Base-by-base conservation (phyloP, 1,140 invertebrate species). In the Anadara kagoshimensis region DNA sequence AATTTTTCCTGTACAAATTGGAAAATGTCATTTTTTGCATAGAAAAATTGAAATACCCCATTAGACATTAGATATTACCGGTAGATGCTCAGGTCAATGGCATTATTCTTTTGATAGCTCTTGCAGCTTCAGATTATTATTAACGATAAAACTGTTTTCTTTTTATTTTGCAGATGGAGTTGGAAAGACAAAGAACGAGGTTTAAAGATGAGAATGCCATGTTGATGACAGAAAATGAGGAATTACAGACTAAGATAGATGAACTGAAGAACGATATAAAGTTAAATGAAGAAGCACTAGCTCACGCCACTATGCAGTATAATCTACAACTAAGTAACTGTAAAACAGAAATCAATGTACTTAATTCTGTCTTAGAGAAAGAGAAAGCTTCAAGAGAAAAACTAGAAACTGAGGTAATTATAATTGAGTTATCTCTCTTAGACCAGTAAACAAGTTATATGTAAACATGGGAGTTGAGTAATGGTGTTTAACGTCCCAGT, bases 221-320 rank as follows among this genome's bases (percentile, higher is more conserved):
- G 43, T 61, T 86, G 59, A 67, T 73, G 1, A 61, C 76, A 18
- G 85, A 86, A 49, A 87, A 84, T 71, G 85, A 87, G 56, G 83
- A 86, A 57, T 72, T 86, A 8, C 77, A 78, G 51, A 43, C n/a
- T 22, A 81, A 77, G 54, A 75, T 85, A 12, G 86, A 87, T 41
- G 85, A 87, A 22, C 69, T 86, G 22, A 85, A 78, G 53, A 80
- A 76, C 73, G 84, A 84, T 11, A 78, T 86, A 62, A 86, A 86
- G 73, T 62, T 86, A 58, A 84, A 83, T 69, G 86, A 87, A 59
- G 86, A 87, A 69, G 86, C 86, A 11, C 59, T 87, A 51, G 78
- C 83, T 11, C 83, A 86, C 51, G 78, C 83, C 0, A 80, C 80
- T 0, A 78, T 86, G 62, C 83, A 86, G 69, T 79, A 86, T 59